These are phyloP conservation scores for Lissonota sp. DNA, from an alignment of 2,888 invertebrate genomes.

Conservation along the genomic window DNA sequence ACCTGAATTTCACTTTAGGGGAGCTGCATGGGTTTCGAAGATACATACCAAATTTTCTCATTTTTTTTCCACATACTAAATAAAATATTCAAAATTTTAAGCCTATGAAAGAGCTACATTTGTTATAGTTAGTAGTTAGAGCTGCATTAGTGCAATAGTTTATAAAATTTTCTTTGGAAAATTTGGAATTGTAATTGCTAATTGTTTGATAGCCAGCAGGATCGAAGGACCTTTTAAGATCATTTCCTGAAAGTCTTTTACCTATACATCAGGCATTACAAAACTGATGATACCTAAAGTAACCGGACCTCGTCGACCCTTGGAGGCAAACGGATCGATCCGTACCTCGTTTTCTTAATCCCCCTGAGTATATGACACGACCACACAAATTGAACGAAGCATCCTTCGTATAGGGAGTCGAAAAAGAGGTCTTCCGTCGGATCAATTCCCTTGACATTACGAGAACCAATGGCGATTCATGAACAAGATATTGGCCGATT, in stretches of 20 bases:
- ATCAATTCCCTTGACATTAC: no score
- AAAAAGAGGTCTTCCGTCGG: no score
- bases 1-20: constrained; percentile 43
- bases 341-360: constrained; percentile 38
- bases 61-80: not conserved
- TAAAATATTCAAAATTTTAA: not conserved
- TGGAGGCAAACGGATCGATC: constrained; percentile 47
- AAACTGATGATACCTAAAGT: not conserved
- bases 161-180: not conserved
- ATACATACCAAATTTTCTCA: not conserved
- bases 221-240: not conserved
- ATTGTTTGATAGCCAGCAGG: not conserved
- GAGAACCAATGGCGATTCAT: no score
- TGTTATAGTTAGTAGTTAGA: no score
- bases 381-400: no score
- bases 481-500: no score
- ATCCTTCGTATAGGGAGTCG: no score
- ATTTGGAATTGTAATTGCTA: not conserved
- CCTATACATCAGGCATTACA: not conserved
- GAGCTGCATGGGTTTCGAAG: not conserved
- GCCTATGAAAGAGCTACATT: not conserved
- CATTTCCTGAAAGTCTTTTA: not conserved
- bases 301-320: constrained; percentile 6
- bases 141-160: no score
- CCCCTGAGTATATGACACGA: constrained; percentile 12